phyloP scores from a whole-genome alignment of 2,797 vertebrate species.

The Spinus pinus region DNA sequence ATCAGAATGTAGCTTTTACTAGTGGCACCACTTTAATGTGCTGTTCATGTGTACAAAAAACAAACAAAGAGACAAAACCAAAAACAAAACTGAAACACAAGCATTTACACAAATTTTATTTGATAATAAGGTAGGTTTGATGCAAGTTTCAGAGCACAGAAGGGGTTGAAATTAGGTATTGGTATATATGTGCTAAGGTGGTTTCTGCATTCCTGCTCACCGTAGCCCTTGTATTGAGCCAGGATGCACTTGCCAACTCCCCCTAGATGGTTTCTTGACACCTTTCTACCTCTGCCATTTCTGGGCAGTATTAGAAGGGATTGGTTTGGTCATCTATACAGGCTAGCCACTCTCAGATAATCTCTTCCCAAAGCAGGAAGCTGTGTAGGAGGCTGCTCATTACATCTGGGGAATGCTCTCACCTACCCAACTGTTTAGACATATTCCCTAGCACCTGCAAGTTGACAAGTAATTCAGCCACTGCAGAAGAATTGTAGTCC shows the following conservation, averaged over 20 bases:
- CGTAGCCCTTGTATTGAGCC: rapidly evolving
- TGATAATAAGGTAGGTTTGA: background rate
- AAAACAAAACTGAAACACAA: background rate
- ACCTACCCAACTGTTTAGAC: background rate
- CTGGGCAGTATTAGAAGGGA: background rate
- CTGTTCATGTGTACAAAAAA: background rate
- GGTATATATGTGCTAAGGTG: background rate
- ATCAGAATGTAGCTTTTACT: background rate
- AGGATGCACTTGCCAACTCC: background rate
- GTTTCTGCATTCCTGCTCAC: background rate
- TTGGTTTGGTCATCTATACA: background rate
- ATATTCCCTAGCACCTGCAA: background rate
- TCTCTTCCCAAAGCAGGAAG: background rate
- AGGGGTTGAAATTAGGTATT: background rate
- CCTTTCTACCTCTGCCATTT: background rate
- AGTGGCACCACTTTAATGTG: background rate
- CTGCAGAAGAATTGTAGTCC: background rate
- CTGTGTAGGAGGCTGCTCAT: background rate
- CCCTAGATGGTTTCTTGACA: background rate
- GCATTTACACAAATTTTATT: background rate
- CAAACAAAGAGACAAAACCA: background rate
- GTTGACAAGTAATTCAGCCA: background rate
- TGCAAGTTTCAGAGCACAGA: background rate
- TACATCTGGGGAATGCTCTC: background rate
- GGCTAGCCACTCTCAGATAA: background rate